Evolutionary conservation across 2,797 vertebrate genomes (phyloP), one percentile per base, ranked within the genome.

Genomic region (Apodemus agrarius): DNA sequence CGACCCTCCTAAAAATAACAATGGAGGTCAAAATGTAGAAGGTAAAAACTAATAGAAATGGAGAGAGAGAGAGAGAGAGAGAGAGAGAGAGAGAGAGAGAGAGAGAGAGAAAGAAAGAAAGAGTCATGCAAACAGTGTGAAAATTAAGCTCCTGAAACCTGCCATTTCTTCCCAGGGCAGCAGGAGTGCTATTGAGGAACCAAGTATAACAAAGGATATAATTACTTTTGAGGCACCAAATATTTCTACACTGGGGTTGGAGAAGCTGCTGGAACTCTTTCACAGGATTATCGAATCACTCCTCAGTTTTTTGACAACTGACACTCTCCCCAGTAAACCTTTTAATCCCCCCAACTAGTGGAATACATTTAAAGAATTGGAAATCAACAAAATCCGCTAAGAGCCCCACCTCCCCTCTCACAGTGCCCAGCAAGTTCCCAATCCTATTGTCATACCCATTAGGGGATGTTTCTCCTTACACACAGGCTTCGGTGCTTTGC

Each of bases 291-390:
- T 87, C 83, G 86, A 96, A 78, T 95, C 93, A 78, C 80, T 93
- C 79, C 83, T 94, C 85, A 81, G 80, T 97, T 72, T 90, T 97
- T 97, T 96, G 95, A 96, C 91, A 95, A 85, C 81, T 63, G 96
- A 97, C 92, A 96, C 94, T 96, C 95, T 96, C 97, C 93, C 96
- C 94, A 96, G 97, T 97, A 84, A 94, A 94, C 91, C 96, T 94
- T 95, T 97, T 97, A 98, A 97, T 97, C 96, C 92, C 17, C 17
- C 83, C 91, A 95, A 97, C 92, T 91, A 81, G 90, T 96, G 75
- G 96, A 97, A 97, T 96, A 87, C 95, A 90, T 96, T 97, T 96
- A 92, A 97, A 80, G 89, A 96, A 95, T 93, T 91, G 80, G 80
- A 97, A 97, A 97, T 97, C 91, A 91, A 95, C 91, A 97, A 95